phyloP scores from a whole-genome alignment of 2,797 vertebrate species.

The Petrocephalus sullivani region DNA sequence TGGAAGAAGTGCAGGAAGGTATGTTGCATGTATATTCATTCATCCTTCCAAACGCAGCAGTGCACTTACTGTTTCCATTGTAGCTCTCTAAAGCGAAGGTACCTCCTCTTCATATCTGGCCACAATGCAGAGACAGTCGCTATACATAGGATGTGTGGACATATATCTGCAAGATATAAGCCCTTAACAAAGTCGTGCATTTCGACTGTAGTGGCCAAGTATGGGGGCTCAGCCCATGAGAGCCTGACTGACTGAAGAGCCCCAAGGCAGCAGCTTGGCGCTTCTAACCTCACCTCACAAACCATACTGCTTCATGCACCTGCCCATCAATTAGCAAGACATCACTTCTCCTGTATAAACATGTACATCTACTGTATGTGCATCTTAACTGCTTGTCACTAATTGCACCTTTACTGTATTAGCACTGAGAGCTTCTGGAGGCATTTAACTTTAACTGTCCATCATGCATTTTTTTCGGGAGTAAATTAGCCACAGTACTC shows the following conservation, averaged over 20 bases:
- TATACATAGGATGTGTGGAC: neutral
- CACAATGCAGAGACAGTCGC: neutral
- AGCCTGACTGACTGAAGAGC: neutral
- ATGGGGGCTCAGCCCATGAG: neutral
- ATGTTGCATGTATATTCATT: conserved; percentile 63
- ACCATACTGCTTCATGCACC: neutral
- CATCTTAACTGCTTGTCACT: neutral
- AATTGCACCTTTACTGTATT: neutral
- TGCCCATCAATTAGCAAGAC: neutral
- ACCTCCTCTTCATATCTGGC: conserved; percentile 48
- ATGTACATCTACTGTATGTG: neutral
- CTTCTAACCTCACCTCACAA: neutral
- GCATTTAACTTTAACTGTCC: neutral
- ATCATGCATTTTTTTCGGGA: neutral
- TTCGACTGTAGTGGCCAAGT: neutral
- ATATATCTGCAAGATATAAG: neutral
- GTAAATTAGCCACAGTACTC: neutral
- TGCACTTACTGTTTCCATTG: conserved; percentile 18
- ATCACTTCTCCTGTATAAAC: neutral
- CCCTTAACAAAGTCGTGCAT: neutral
- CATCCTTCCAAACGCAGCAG: conserved; percentile 43
- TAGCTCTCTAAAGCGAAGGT: neutral
- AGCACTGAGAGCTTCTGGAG: neutral
- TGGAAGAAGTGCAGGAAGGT: conserved; percentile 62
- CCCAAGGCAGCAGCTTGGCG: neutral